These are phyloP conservation scores for Cyprinodon tularosa DNA, from an alignment of 2,113 vertebrate genomes.

Conservation along the genomic window DNA sequence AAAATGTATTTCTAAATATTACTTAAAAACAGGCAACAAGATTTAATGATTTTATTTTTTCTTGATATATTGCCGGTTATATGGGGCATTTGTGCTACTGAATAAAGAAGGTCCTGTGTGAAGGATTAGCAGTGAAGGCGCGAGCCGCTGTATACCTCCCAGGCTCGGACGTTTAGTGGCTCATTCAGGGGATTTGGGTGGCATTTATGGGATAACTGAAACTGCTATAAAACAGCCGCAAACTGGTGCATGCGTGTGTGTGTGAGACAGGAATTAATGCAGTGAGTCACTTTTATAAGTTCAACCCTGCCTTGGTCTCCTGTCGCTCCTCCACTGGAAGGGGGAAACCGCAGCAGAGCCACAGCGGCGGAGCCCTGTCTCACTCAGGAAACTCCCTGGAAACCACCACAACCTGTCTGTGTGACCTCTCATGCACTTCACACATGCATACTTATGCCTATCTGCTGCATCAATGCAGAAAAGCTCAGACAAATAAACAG, in stretches of 20 bases:
- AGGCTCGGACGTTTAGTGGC: conserved; percentile 46
- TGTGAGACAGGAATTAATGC: conserved; percentile 26
- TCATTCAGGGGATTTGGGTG: conserved; percentile 58
- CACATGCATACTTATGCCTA: conserved; percentile 14
- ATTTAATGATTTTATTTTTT: background rate
- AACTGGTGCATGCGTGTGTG: conserved; percentile 25
- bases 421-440: conserved; percentile 29
- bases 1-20: background rate
- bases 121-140: background rate
- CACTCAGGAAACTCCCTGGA: conserved; percentile 57
- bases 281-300: conserved; percentile 72
- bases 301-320: conserved; percentile 44
- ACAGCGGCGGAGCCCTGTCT: conserved; percentile 48
- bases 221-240: conserved; percentile 65
- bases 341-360: conserved; percentile 71
- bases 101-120: background rate
- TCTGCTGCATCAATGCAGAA: background rate
- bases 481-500: background rate
- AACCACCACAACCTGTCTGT: conserved; percentile 59
- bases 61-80: background rate
- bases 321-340: conserved; percentile 14
- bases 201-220: conserved; percentile 65
- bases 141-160: conserved; percentile 6
- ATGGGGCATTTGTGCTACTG: background rate
- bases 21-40: background rate